A percentile compares a stretch with the other conserved stretches of the same genome.
Conservation (phyloP, 2,888 invertebrate genomes). For the Listrodromus nycthemerus region DNA sequence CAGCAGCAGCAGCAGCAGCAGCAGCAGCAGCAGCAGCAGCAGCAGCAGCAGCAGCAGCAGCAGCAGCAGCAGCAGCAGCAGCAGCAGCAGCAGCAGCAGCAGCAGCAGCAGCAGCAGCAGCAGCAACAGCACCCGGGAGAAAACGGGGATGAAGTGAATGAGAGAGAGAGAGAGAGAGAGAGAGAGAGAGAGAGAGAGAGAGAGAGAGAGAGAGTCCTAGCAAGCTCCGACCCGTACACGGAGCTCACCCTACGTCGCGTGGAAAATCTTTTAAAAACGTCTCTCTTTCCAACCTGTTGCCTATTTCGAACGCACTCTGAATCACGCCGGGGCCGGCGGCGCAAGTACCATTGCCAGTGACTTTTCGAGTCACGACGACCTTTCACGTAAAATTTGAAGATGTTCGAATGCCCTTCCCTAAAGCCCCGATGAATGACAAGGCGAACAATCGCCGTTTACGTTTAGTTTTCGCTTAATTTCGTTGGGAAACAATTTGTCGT, state of each 20-base stretch:
- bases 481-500: neutral
- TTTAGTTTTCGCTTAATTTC: neutral
- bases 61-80: conserved; percentile 12
- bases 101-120: conserved; percentile 14
- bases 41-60: conserved; percentile 13
- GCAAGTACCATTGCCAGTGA: neutral
- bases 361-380: neutral
- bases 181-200: conserved; percentile 11
- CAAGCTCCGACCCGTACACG: conserved; percentile 13
- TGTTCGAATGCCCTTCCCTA: neutral
- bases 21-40: conserved; percentile 13
- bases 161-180: conserved; percentile 16
- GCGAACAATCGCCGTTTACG: too few species aligned
- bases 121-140: conserved; percentile 17
- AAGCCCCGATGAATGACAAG: too few species aligned
- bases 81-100: conserved; percentile 13
- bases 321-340: conserved; percentile 5
- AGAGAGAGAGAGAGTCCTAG: neutral
- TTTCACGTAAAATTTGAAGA: neutral
- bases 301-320: conserved; percentile 23
- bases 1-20: conserved; percentile 12
- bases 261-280: conserved; percentile 65
- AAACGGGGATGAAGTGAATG: neutral
- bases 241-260: conserved; percentile 5
- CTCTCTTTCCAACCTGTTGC: conserved; percentile 68